Base-by-base conservation (phyloP, 2,888 invertebrate genomes). In the Thelaira solivaga region DNA sequence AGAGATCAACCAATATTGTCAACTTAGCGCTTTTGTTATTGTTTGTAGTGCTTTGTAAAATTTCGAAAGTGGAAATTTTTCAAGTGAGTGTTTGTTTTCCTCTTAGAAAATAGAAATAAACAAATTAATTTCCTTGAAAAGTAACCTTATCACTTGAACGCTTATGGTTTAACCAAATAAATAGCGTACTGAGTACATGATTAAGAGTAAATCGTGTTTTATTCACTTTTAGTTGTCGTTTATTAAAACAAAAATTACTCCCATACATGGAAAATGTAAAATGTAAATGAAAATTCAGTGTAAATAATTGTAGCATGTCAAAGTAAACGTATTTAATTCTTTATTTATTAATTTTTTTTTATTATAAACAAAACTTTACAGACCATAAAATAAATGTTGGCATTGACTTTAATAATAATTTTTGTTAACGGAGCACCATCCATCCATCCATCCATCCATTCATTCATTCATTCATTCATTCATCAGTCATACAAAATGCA, bases 321-420 rank as follows among this genome's bases (percentile, higher is more conserved):
- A 26, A 26, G 29, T 13, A 67, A 22, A 31, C 41, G 6, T 53
- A 29, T 20, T n/a, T 13, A 7, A 10, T 49, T 41, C 41, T 13
- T 5, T 13, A n/a, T 26, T 13, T 26, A 6, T 22, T 41, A 43
- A 10, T 5, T 31, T 55, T 36, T 11, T 11, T 59, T 69, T 20
- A n/a, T 39, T 51, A 39, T 69, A 31, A 69, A 45, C 24, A 16
- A 49, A 76, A 59, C 34, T 64, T n/a, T 64, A 64, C 68, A 76
- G 75, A 76, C 69, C 69, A 59, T 64, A 69, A 76, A 76, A 69
- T 49, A 34, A 41, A 64, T 76, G 69, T 57, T 76, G 57, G 49
- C 64, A 69, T 69, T 76, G 75, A 69, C 74, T 74, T 74, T 61
- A 51, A 65, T 29, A 51, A 65, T 29, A 67, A 55, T 45, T 18